Conservation (phyloP, 2,113 vertebrate genomes). For the Gasterosteus nipponicus region DNA sequence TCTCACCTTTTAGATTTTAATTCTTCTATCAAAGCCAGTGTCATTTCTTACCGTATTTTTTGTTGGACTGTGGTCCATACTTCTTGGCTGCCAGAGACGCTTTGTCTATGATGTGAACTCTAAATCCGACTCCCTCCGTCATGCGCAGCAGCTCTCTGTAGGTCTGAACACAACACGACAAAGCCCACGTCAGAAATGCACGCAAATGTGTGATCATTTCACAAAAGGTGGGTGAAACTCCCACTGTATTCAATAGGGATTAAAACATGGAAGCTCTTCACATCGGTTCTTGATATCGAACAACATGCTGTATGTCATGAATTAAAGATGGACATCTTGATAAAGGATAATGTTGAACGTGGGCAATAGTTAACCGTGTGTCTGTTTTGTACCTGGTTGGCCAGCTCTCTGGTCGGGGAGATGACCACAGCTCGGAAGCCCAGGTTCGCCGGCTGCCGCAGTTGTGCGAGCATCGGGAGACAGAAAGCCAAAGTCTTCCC, state of each 20-base stretch:
- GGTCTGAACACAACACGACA: slow-evolving; percentile 80
- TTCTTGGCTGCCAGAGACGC: slow-evolving; percentile 90
- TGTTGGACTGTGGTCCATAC: slow-evolving; percentile 90
- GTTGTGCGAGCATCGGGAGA: slow-evolving; percentile 88
- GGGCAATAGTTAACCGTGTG: not conserved
- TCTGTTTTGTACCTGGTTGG: slow-evolving; percentile 85
- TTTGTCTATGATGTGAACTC: slow-evolving; percentile 95
- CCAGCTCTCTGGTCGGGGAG: slow-evolving; percentile 94
- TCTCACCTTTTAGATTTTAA: not conserved
- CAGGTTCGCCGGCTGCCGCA: slow-evolving; percentile 90
- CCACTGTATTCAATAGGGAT: not conserved
- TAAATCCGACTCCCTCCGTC: slow-evolving; percentile 91
- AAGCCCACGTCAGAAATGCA: not conserved
- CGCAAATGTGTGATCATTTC: not conserved
- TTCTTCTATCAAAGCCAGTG: not conserved
- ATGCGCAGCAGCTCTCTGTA: slow-evolving; percentile 92
- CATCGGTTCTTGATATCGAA: not conserved
- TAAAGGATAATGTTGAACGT: not conserved
- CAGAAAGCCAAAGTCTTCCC: slow-evolving; percentile 97
- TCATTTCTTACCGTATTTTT: slow-evolving; percentile 87
- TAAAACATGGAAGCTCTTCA: not conserved
- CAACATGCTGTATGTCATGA: not conserved
- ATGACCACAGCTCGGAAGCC: slow-evolving; percentile 93
- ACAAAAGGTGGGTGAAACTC: not conserved
- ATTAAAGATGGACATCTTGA: not conserved